Percentiles rank a stretch among this genome's conserved stretches.
phyloP scores from a whole-genome alignment of 2,113 vertebrate species.

The Carollia perspicillata region DNA sequence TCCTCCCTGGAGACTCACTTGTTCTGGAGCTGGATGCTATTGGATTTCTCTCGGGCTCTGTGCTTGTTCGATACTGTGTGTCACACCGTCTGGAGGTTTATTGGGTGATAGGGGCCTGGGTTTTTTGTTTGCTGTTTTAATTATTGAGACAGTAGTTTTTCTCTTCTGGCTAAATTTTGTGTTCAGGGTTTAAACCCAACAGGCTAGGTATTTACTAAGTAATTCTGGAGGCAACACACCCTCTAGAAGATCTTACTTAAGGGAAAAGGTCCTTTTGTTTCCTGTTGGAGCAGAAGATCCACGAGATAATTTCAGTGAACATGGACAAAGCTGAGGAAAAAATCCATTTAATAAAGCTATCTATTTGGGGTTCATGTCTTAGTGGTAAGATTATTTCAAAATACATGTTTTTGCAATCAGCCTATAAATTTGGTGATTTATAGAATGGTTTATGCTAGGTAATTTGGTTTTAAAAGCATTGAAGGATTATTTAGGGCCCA shows the following conservation, averaged over 20 bases:
- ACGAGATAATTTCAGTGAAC: neutral
- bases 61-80: neutral
- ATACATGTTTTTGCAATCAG: neutral
- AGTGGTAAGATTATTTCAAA: neutral
- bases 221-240: conserved; percentile 14
- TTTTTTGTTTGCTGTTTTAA: conserved; percentile 10
- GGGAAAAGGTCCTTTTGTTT: conserved; percentile 28
- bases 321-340: neutral
- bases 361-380: neutral
- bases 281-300: neutral
- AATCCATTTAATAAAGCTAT: neutral
- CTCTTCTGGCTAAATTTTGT: conserved; percentile 34
- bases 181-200: conserved; percentile 2
- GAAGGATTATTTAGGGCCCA: neutral
- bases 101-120: neutral
- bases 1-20: neutral
- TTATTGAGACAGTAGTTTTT: conserved; percentile 25
- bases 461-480: conserved; percentile 11
- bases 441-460: neutral
- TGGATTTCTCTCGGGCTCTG: conserved; percentile 17
- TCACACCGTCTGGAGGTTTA: conserved; percentile 16
- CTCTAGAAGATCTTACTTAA: neutral
- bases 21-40: neutral
- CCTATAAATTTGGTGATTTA: neutral
- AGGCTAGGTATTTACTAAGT: neutral